phyloP scores from a whole-genome alignment of 2,888 invertebrate genomes.

The Cremastobaeus sp. region DNA sequence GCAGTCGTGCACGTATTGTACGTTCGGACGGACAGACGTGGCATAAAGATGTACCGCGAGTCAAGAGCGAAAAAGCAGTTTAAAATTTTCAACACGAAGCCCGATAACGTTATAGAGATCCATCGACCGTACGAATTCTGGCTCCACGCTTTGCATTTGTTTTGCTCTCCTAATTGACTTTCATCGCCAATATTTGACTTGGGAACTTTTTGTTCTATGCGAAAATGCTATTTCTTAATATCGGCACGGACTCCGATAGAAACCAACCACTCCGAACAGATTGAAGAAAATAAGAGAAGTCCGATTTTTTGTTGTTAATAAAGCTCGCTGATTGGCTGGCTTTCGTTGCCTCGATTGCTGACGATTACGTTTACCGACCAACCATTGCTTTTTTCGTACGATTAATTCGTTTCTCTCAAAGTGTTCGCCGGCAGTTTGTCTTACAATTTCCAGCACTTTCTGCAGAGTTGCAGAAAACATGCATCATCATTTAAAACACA shows the following conservation, averaged over 20 bases:
- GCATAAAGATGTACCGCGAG: slow-evolving; percentile 60
- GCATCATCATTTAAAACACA: slow-evolving; percentile 46
- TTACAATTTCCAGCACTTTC: slow-evolving; percentile 34
- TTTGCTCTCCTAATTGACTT: slow-evolving; percentile 38
- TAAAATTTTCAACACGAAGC: slow-evolving; percentile 57
- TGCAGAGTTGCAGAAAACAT: slow-evolving; percentile 34
- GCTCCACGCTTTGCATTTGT: slow-evolving; percentile 35
- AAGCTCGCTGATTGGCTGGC: slow-evolving; percentile 30
- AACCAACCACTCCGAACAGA: no score
- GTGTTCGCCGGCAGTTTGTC: slow-evolving; percentile 14
- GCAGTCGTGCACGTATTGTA: slow-evolving; percentile 60
- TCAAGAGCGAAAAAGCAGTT: slow-evolving; percentile 53
- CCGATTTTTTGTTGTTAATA: background rate
- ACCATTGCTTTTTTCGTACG: background rate
- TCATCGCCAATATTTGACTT: slow-evolving; percentile 27
- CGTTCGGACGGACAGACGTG: slow-evolving; percentile 56
- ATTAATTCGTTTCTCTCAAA: slow-evolving; percentile 18
- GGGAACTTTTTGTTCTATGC: background rate
- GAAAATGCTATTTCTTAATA: slow-evolving; percentile 16
- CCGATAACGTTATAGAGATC: slow-evolving; percentile 57
- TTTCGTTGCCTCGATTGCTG: slow-evolving; percentile 17
- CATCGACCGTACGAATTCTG: slow-evolving; percentile 22
- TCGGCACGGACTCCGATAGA: background rate
- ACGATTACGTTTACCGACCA: slow-evolving; percentile 9
- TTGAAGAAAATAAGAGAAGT: slow-evolving; percentile 2